Base-by-base conservation (phyloP, 2,888 invertebrate species). In the Metalampra italica region DNA sequence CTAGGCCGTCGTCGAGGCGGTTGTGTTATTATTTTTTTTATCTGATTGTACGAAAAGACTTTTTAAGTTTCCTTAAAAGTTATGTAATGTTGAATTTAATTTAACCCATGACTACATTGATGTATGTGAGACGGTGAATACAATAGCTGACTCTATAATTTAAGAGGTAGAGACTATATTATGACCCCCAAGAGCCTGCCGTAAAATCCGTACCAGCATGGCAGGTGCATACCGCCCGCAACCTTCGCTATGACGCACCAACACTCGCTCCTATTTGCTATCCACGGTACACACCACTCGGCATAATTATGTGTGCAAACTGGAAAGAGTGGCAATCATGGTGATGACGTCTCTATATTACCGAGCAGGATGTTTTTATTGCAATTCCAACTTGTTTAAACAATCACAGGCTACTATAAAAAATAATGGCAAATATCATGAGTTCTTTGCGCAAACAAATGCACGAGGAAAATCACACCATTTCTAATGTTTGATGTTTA, bases 181-280 rank as follows among this genome's bases (percentile, higher is more conserved):
- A 22, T n/a, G n/a, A n/a, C n/a, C 22, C 22, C 22, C 22, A 22
- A 22, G 22, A 22, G 3, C 22, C 22, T 22, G 3, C 22, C 5
- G 3, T 22, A 2, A n/a, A 22, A 22, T 22, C 3, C 22, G 5
- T 22, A 22, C 22, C 22, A 3, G 22, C 22, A 22, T 1, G 11
- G 22, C 22, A 22, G 9, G 11, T 32, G 11, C 47, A 40, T 29
- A 22, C 49, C 46, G 49, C 29, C 32, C 36, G 43, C 40, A 45
- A 53, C 42, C 52, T 43, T 38, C 39, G 39, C 53, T 48, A 12
- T 54, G 54, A 52, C 54, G 54, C 50, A 52, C 48, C 32, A 14
- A 39, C 29, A 47, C 50, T 47, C 42, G 42, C 34, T 40, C 52
- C 13, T 49, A 47, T 55, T 54, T 52, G 29, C 40, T 41, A 37